Base-by-base conservation (phyloP, 2,888 invertebrate genomes). In the Drosophila rubida region DNA sequence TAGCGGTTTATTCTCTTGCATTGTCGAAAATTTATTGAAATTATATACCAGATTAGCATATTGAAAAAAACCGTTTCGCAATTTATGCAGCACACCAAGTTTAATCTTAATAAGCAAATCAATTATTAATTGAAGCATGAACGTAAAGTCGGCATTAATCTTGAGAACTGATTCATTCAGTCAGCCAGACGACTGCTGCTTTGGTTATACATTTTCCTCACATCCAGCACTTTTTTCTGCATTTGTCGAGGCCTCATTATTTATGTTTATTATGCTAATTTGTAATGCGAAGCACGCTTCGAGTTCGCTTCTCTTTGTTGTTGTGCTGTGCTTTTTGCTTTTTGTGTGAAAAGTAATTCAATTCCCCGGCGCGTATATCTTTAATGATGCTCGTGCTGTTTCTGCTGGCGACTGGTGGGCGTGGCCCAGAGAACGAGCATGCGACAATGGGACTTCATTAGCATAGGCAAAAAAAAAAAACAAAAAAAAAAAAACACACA, bases 381-480 rank as follows among this genome's bases (percentile, higher is more conserved):
- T 62, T 53, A 50, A 44, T 58, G 44, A 46, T 48, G 46, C 25
- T 32, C 39, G 41, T 49, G 41, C 39, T 27, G 22, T 35, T 41
- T 32, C 9, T 45, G 30, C 49, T 32, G 30, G 23, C 30, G 35
- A 37, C 14, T 25, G 39, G 75, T 68, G 74, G 76, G 77, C 71
- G 81, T 69, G 75, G 49, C 60, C 32, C 48, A 45, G 44, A 46
- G 75, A 57, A 39, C 64, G 64, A 75, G 75, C 80, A 80, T 80
- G 41, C 64, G 64, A 75, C 80, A 83, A 83, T 80, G 79, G 67
- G 75, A 59, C 68, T 73, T 77, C 69, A 82, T 82, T 82, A 81
- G 85, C 85, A 82, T 81, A 79, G 81, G 51, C 61, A 64, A 60
- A 64, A 39, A 35, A 35, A 27, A 8, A 9, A 8, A 27, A 8